Evolutionary conservation across 2,888 invertebrate genomes (phyloP).

Genomic region (Drosophila tanythrix): DNA sequence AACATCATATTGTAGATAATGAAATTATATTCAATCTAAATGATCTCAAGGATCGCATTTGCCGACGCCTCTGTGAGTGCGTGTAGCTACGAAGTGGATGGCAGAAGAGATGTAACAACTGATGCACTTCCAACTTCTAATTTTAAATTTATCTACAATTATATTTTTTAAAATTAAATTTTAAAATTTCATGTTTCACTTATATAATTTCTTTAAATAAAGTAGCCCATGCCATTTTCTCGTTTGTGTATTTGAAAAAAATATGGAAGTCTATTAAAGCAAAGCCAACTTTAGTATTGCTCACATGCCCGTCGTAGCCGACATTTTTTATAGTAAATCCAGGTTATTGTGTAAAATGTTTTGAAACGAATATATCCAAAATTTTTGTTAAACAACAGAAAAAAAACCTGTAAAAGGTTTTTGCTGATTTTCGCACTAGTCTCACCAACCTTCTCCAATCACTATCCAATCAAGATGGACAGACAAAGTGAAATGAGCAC

Average conservation of each 20-base stretch:
- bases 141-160: background rate
- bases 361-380: constrained; percentile 14
- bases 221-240: background rate
- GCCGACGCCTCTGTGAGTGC: constrained; percentile 45
- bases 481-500: too few relatives aligned
- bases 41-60: constrained; percentile 45
- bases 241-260: background rate
- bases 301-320: background rate
- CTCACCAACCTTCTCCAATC: background rate
- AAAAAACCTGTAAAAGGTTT: constrained; percentile 15
- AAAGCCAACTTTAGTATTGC: background rate
- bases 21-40: constrained; percentile 39
- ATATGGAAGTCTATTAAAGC: background rate
- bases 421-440: constrained; percentile 7
- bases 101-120: background rate
- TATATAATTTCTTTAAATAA: background rate
- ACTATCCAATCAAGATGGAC: background rate
- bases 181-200: too few relatives aligned
- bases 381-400: constrained; percentile 7
- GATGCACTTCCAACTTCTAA: background rate
- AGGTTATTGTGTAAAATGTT: constrained; percentile 18
- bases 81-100: constrained; percentile 8
- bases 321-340: background rate
- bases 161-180: background rate
- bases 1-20: constrained; percentile 28